Base-by-base conservation (phyloP, 2,888 invertebrate species). In the Seira sanloemensis region DNA sequence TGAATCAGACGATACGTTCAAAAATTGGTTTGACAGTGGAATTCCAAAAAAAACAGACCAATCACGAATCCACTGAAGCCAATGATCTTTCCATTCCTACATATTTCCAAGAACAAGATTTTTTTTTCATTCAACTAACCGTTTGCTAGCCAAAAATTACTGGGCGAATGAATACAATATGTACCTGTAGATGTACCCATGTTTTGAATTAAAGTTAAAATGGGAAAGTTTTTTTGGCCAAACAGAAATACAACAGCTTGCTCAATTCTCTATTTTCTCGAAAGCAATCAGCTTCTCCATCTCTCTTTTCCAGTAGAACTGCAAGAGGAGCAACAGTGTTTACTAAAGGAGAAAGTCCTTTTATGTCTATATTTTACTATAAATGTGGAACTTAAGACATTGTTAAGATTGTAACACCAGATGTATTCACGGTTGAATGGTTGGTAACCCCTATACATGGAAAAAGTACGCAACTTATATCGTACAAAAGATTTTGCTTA, bases 321-420 rank as follows among this genome's bases (percentile, higher is more conserved):
- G 5, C 1, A 1, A 25, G 66, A 79, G 58, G 83, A 83, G 83
- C 83, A 83, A 83, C 83, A 83, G 83, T 83, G 83, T 83, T 83
- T 83, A 26, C 75, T 19, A 76, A 72, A 58, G 18, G 46, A 46
- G 68, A 74, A 71, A 9, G 19, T 74, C 54, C 62, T n/a, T 50
- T 50, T 62, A 62, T 21, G 62, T n/a, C 62, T 21, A 2, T 23
- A 62, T 2, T 23, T 62, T 23, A 23, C 62, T 21, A 58, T 62
- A 21, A 62, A n/a, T 62, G 21, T 62, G 62, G 62, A 23, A 62
- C 21, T 21, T 62, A 62, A 62, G 62, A 9, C 21, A 21, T 62
- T 62, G 62, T 62, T 62, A 1, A 21, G n/a, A 62, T n/a, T 62
- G 16, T 62, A 37, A 37, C 37, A 62, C 62, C 62, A 62, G 62